These are phyloP conservation scores for Apamea monoglypha DNA, from an alignment of 2,888 invertebrate genomes.

Conservation along the genomic window DNA sequence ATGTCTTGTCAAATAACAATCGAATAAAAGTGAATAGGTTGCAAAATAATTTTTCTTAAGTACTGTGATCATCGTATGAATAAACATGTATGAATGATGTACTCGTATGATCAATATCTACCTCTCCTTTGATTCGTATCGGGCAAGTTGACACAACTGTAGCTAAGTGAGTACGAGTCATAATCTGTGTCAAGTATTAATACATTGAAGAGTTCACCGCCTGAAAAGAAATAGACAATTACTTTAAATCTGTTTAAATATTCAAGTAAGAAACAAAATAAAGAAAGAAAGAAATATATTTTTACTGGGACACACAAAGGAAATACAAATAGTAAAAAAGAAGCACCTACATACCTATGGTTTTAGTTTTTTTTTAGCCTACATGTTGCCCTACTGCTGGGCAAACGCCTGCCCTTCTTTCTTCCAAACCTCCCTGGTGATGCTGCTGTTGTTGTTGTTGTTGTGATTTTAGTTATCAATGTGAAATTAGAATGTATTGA, in stretches of 20 bases:
- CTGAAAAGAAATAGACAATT: constrained; percentile 52
- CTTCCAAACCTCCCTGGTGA: no score
- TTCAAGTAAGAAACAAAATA: not conserved
- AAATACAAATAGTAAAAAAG: not conserved
- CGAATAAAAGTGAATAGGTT: no score
- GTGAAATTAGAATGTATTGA: not conserved
- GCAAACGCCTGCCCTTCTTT: no score
- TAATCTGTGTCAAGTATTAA: constrained; percentile 89
- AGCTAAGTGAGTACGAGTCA: constrained; percentile 89
- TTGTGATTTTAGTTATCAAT: not conserved
- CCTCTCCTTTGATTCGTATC: constrained; percentile 63
- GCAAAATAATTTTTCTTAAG: not conserved
- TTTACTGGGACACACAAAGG: not conserved
- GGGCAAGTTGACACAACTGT: constrained; percentile 88
- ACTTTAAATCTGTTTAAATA: not conserved
- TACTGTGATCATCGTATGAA: not conserved
- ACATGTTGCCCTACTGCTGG: no score
- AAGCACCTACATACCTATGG: not conserved
- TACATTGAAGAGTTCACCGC: constrained; percentile 56
- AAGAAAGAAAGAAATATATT: not conserved
- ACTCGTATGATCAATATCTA: constrained; percentile 50
- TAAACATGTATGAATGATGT: not conserved
- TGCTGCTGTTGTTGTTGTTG: no score
- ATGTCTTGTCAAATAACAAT: not conserved
- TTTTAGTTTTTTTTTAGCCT: not conserved